Evolutionary conservation across 2,888 invertebrate genomes (phyloP), one percentile per base, ranked within the genome.

Genomic region (Electrophaes corylata): DNA sequence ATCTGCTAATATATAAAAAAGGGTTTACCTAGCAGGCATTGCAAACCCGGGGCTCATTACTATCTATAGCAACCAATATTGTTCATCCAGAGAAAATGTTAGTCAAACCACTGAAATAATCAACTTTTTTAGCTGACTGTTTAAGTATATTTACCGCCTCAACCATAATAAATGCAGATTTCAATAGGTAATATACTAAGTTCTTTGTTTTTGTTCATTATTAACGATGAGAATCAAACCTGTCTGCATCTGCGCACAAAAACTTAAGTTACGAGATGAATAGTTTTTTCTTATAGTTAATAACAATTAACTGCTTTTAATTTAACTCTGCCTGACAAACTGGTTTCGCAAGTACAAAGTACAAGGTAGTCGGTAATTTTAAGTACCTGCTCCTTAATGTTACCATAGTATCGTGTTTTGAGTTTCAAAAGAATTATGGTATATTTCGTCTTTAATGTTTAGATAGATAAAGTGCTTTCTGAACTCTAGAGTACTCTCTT

Each of bases 311-410:
- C 45, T 49, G 31, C 47, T 56, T 52, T 40, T 62, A 55, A 54
- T 63, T 65, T 57, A 44, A 55, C 35, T 54, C 44, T 26, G 49
- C 53, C 33, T 47, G 39, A 43, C 26, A 44, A 62, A 67, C 66
- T 50, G 56, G 66, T 67, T 58, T 56, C 26, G n/a, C 33, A 35
- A 56, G 66, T 54, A 26, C 64, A 54, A 67, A 67, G 66, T 65
- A 67, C 66, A 60, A 64, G 57, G 62, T 49, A 39, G 46, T 20
- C 37, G 41, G 1, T 50, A 49, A 33, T 44, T 53, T 48, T 41
- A 43, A 33, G 41, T 50, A 33, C 35, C n/a, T 44, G 20, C 12
- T 33, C 35, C 23, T 23, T 37, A 26, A 20, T 20, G 1, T 53
- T 58, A 18, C 5, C 14, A 35, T 35, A 19, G 10, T 40, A 19